A percentile compares a stretch with the other conserved stretches of the same genome.
These are phyloP conservation scores for Eudyptes chrysolophus DNA, from an alignment of 2,113 vertebrate genomes.

Conservation along the genomic window DNA sequence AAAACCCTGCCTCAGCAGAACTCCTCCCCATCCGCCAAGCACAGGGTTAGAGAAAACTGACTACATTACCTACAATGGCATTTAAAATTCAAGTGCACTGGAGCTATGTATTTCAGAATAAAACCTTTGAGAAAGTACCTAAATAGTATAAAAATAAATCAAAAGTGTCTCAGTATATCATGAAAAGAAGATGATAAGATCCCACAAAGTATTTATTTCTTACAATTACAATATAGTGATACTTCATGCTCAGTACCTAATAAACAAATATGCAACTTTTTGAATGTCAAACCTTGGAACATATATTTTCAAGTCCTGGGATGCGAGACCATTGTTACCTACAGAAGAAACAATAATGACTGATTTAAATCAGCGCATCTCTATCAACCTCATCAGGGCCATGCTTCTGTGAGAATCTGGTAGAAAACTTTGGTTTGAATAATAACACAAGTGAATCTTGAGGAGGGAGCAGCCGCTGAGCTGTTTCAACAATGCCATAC, in stretches of 20 bases:
- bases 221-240: background rate
- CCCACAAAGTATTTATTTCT: background rate
- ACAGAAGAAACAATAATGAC: background rate
- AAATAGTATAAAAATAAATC: background rate
- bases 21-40: background rate
- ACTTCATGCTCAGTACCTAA: background rate
- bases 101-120: background rate
- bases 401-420: background rate
- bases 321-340: background rate
- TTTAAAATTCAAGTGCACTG: background rate
- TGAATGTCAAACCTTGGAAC: background rate
- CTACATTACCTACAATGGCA: fast-evolving
- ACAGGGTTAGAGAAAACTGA: background rate
- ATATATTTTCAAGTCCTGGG: background rate
- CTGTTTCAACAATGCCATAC: background rate
- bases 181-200: background rate
- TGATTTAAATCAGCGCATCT: background rate
- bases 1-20: background rate
- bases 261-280: background rate
- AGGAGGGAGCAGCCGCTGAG: background rate
- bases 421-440: background rate
- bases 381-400: background rate
- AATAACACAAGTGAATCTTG: background rate
- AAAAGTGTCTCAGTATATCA: background rate
- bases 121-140: background rate